These are phyloP conservation scores for Lerista edwardsae DNA, from an alignment of 2,797 vertebrate genomes.

Conservation along the genomic window DNA sequence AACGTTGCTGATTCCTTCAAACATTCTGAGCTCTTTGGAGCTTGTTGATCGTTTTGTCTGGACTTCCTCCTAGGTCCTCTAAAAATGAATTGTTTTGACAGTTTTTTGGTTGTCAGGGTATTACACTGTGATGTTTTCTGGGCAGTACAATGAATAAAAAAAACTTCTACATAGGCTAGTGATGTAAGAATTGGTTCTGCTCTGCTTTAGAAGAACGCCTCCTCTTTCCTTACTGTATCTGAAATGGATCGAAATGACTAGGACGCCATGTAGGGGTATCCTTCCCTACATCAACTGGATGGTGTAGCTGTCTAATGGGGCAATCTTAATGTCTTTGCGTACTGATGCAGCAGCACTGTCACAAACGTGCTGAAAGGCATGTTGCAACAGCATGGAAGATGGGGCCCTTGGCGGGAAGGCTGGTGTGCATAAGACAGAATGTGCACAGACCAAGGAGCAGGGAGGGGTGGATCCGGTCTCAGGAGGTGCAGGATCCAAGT, in stretches of 20 bases:
- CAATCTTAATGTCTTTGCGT: not conserved
- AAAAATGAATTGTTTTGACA: slow-evolving; percentile 28
- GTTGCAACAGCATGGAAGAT: no score
- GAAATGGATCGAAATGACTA: not conserved
- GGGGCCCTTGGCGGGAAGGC: no score
- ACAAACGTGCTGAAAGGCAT: no score
- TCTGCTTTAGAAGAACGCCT: not conserved
- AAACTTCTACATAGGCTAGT: not conserved
- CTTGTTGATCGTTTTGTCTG: slow-evolving; percentile 26
- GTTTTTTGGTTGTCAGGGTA: not conserved
- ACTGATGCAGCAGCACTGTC: no score
- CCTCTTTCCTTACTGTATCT: not conserved
- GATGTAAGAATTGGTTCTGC: not conserved
- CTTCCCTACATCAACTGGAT: not conserved
- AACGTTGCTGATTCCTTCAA: slow-evolving; percentile 3
- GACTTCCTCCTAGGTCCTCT: slow-evolving; percentile 33
- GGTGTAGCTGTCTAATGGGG: not conserved
- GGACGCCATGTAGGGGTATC: not conserved
- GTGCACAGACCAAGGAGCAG: no score
- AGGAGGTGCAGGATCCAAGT: no score
- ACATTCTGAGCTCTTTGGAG: slow-evolving; percentile 32
- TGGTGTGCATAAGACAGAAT: no score
- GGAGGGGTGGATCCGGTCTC: no score
- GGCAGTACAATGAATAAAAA: slow-evolving; percentile 40
- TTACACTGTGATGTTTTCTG: slow-evolving; percentile 5